phyloP scores from a whole-genome alignment of 2,888 invertebrate species.

The Lacanobia oleracea region DNA sequence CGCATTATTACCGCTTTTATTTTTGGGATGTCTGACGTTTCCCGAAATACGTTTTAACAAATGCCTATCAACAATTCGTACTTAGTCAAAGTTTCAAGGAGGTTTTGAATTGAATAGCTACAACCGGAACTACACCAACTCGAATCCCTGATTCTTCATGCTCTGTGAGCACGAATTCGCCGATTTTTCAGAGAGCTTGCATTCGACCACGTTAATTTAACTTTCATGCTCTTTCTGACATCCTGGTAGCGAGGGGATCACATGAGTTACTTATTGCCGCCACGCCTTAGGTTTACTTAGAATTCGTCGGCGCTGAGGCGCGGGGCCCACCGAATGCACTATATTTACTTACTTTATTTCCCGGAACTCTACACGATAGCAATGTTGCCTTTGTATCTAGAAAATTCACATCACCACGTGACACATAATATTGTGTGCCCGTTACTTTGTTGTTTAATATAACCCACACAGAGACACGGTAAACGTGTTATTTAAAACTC shows the following conservation, averaged over 20 bases:
- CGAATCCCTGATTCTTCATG: conserved; percentile 6
- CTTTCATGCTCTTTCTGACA: conserved; percentile 23
- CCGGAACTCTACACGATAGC: neutral
- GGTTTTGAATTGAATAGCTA: neutral
- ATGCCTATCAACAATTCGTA: neutral
- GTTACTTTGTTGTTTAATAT: conserved; percentile 35
- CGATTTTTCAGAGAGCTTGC: conserved; percentile 32
- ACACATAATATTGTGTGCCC: conserved; percentile 19
- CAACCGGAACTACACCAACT: neutral
- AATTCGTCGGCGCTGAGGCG: neutral
- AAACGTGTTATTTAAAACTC: conserved; percentile 59
- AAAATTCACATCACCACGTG: conserved; percentile 17
- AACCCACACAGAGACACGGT: conserved; percentile 35
- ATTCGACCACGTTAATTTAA: conserved; percentile 23
- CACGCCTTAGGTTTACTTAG: neutral
- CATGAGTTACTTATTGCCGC: conserved; percentile 21
- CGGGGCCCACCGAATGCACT: conserved; percentile 7
- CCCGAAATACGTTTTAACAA: conserved; percentile 13
- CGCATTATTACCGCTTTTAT: conserved; percentile 32
- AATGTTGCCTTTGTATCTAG: conserved; percentile 15
- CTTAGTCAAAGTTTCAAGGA: conserved; percentile 10
- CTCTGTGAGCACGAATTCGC: conserved; percentile 6
- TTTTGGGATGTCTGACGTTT: conserved; percentile 9
- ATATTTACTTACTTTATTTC: conserved; percentile 19
- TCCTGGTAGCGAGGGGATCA: conserved; percentile 1